Evolutionary conservation across 1,140 invertebrate species (phyloP), one percentile per base, ranked within the genome.

Genomic region (Colletes latitarsis): DNA sequence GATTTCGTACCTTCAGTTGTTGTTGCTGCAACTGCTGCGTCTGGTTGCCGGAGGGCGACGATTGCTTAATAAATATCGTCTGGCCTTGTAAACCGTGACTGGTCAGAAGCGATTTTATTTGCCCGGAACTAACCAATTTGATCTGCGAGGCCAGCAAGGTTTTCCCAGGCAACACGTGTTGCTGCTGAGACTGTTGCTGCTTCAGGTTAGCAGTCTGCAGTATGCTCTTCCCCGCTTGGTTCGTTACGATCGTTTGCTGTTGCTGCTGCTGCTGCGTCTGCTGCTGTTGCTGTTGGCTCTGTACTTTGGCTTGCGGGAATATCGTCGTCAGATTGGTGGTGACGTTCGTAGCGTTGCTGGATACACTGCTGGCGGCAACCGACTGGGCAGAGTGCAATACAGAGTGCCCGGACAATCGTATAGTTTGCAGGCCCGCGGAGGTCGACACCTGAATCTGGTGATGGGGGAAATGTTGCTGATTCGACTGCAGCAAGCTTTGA

Each of bases 391-490:
- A 92, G 43, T 94, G 93, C 3, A 93, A 75, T 0, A 94, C 92
- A 3, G 93, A 94, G 67, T 94, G 93, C 17, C 93, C 93, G 5
- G 93, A 93, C n/a, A 94, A 82, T 64, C 94, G 90, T 60, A 95
- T 94, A 0, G 94, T 94, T 78, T 95, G 94, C 15, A 94, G 79
- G 19, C 93, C 94, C 12, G 92, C 93, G 0, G 93, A 94, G 5
- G 93, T 94, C 17, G 93, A 94, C 85, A 84, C 83, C 77, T 93
- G 93, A 77, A 93, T 93, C 75, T 93, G 92, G 67, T 93, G 93
- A 88, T 91, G 93, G 0, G 92, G 91, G 68, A 91, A 93, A 81
- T 93, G 92, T 64, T 91, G 92, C 60, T 93, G 93, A 88, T 93
- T 93, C 0, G 92, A 93, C 62, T 93, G 93, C 8, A 93, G 57